phyloP scores from a whole-genome alignment of 2,888 invertebrate genomes.

The Torymus aiolomorphi region DNA sequence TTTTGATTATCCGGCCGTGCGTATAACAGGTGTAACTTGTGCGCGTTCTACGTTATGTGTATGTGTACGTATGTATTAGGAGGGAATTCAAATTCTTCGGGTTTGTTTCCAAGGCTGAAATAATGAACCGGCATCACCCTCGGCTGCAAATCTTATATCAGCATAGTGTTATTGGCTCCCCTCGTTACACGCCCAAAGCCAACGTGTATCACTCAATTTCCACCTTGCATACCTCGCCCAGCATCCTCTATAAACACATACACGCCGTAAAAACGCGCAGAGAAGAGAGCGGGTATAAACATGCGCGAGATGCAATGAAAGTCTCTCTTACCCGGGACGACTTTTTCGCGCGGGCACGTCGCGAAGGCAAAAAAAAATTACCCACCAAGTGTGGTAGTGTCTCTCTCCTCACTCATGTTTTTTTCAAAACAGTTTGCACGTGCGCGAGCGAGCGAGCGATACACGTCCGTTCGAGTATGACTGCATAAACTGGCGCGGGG shows the following conservation, averaged over 20 bases:
- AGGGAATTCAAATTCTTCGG: slow-evolving; percentile 22
- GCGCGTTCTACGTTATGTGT: neutral
- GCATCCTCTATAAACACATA: no score
- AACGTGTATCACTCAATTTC: no score
- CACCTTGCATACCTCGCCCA: no score
- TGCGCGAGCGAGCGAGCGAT: neutral
- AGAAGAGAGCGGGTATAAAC: neutral
- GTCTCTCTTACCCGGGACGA: no score
- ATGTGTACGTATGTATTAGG: no score
- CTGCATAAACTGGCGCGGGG: slow-evolving; percentile 44
- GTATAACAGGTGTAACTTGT: slow-evolving; percentile 30
- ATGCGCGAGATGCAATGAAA: no score
- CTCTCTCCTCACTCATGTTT: slow-evolving; percentile 41
- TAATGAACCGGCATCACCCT: slow-evolving; percentile 9
- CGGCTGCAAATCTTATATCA: no score
- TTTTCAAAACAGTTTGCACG: slow-evolving; percentile 54
- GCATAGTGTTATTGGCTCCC: no score
- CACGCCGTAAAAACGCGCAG: neutral
- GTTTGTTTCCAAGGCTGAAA: slow-evolving; percentile 3
- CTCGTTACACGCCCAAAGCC: no score
- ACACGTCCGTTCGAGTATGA: slow-evolving; percentile 51
- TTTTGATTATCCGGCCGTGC: slow-evolving; percentile 29
- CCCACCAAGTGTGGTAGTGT: neutral
- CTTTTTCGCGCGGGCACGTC: no score
- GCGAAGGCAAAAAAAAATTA: neutral